Conservation (phyloP, 1,140 invertebrate genomes). For the Hypothenemus hampei region DNA sequence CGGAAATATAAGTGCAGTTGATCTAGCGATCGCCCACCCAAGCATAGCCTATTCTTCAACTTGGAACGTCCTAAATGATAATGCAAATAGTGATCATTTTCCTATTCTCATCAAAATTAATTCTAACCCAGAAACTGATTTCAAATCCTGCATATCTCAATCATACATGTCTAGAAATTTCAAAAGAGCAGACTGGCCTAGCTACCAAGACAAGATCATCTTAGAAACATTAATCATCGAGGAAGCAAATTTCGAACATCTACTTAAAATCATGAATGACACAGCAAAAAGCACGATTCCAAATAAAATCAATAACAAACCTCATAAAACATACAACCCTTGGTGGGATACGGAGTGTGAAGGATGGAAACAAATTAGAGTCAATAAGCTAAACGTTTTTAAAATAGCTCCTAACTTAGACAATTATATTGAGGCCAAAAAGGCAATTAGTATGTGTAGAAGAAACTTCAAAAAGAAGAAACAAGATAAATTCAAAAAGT, state of each 20-base stretch:
- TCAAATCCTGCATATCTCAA: background rate
- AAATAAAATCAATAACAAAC: background rate
- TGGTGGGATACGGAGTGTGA: background rate
- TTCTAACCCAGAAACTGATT: background rate
- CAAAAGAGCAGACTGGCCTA: background rate
- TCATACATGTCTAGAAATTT: background rate
- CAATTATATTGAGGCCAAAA: background rate
- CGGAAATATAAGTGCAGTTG: conserved; percentile 3
- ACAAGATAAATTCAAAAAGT: background rate
- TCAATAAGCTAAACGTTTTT: background rate
- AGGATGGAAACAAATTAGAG: background rate
- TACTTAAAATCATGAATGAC: background rate
- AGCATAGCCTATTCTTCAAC: no score
- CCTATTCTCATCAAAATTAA: background rate
- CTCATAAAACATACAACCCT: background rate
- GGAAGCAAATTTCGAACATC: background rate
- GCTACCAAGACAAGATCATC: background rate
- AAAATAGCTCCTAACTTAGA: background rate
- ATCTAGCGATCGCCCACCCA: background rate
- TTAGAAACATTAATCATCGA: background rate
- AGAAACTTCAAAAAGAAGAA: background rate
- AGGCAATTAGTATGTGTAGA: background rate
- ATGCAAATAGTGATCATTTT: background rate
- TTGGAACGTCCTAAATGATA: no score
- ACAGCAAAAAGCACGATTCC: background rate